phyloP scores from a whole-genome alignment of 2,888 invertebrate species.

The Galeruca laticollis region DNA sequence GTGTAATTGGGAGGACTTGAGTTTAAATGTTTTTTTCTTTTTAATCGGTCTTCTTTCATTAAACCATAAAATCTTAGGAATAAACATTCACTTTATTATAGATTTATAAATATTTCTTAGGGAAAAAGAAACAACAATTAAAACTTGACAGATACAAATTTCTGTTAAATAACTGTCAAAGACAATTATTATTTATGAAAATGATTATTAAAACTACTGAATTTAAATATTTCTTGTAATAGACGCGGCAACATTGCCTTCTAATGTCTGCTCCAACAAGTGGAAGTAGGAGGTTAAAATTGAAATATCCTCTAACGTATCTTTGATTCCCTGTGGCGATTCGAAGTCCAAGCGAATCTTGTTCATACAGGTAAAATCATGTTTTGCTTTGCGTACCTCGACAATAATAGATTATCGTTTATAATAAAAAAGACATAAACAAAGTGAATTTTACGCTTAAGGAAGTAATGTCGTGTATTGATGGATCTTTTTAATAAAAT shows the following conservation, averaged over 20 bases:
- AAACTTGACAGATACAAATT: too few relatives aligned
- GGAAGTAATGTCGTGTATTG: conserved; percentile 16
- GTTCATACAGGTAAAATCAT: conserved; percentile 22
- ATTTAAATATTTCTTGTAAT: not conserved
- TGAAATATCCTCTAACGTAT: conserved; percentile 24
- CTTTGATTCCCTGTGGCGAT: conserved; percentile 16
- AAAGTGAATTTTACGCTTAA: too few relatives aligned
- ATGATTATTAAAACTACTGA: not conserved
- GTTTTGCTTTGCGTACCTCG: not conserved
- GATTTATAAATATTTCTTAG: too few relatives aligned
- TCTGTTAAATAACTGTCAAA: too few relatives aligned
- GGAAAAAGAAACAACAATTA: too few relatives aligned
- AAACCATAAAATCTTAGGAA: too few relatives aligned
- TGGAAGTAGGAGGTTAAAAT: conserved; percentile 31
- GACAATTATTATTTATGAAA: too few relatives aligned
- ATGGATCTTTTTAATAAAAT: too few relatives aligned
- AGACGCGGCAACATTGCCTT: conserved; percentile 19
- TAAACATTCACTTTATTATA: too few relatives aligned
- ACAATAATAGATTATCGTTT: not conserved
- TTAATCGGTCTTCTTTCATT: too few relatives aligned
- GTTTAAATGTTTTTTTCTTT: too few relatives aligned
- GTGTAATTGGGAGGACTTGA: too few relatives aligned
- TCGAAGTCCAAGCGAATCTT: conserved; percentile 20
- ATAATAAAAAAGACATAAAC: not conserved
- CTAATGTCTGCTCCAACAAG: conserved; percentile 21